A percentile compares a stretch with the other conserved stretches of the same genome.
Conservation (phyloP, 2,888 invertebrate genomes). For the Sarcophaga subvicina region DNA sequence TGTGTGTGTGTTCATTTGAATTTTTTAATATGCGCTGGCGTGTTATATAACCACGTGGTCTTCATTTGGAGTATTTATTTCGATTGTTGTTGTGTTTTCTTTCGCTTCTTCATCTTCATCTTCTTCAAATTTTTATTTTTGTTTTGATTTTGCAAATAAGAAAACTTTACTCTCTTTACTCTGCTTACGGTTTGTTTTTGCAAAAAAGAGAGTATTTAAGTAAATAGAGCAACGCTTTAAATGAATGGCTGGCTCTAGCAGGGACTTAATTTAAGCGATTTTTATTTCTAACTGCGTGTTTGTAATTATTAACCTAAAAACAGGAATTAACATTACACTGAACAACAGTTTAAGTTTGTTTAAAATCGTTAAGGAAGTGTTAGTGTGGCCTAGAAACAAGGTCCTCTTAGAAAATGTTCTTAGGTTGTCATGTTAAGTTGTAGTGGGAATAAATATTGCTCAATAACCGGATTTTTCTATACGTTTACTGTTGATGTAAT, state of each 20-base stretch:
- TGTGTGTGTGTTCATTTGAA: background rate
- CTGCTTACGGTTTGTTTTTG: background rate
- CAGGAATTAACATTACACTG: too few relatives aligned
- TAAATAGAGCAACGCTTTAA: background rate
- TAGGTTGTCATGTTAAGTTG: too few relatives aligned
- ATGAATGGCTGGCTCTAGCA: background rate
- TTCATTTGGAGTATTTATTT: constrained; percentile 1
- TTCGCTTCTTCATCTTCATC: constrained; percentile 2
- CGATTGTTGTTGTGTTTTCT: too few relatives aligned
- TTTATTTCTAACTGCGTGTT: too few relatives aligned
- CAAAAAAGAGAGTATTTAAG: background rate
- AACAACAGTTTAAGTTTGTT: too few relatives aligned
- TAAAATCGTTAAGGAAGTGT: too few relatives aligned
- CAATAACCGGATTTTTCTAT: too few relatives aligned
- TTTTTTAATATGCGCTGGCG: constrained; percentile 33
- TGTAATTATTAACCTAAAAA: too few relatives aligned
- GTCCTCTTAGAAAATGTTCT: too few relatives aligned
- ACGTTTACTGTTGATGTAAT: too few relatives aligned
- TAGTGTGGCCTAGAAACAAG: too few relatives aligned
- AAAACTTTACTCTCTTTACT: background rate
- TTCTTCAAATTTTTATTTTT: background rate
- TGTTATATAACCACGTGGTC: constrained; percentile 67
- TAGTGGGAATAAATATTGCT: too few relatives aligned
- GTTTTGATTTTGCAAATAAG: background rate
- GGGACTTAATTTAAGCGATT: background rate